Percentiles rank a stretch among this genome's conserved stretches.
Conservation (phyloP, 2,797 vertebrate species). For the Galaxias olidus region DNA sequence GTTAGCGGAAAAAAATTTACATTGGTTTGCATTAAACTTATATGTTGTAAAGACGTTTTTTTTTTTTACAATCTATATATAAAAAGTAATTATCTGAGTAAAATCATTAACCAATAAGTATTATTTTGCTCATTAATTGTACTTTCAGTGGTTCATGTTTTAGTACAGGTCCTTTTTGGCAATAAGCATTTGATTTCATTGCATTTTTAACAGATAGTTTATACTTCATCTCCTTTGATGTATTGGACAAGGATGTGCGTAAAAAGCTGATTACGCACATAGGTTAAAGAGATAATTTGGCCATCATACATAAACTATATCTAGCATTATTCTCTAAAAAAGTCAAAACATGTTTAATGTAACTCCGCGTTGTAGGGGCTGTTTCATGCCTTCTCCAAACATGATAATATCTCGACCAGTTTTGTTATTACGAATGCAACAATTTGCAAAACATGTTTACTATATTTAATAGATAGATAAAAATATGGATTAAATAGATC, state of each 20-base stretch:
- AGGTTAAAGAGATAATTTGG: neutral
- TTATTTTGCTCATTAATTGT: no score
- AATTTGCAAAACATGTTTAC: neutral
- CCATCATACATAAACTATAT: neutral
- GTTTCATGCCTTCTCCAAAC: neutral
- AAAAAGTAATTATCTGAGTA: no score
- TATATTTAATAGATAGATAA: neutral
- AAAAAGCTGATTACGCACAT: conserved; percentile 50
- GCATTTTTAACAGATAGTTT: neutral
- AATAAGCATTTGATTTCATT: neutral
- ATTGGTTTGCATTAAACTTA: no score
- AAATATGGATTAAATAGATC: conserved; percentile 2
- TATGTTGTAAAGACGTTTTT: neutral
- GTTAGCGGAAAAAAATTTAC: neutral
- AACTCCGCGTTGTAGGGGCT: no score
- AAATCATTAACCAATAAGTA: no score
- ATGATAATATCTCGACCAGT: neutral
- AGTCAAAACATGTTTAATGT: neutral
- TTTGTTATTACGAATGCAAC: neutral
- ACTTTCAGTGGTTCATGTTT: neutral
- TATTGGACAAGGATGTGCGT: conserved; percentile 23
- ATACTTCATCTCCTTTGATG: neutral
- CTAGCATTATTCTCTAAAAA: neutral
- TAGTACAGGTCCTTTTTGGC: neutral
- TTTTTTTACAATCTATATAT: neutral